These are phyloP conservation scores for Axea sp. DNA, from an alignment of 2,888 invertebrate species.

Conservation along the genomic window DNA sequence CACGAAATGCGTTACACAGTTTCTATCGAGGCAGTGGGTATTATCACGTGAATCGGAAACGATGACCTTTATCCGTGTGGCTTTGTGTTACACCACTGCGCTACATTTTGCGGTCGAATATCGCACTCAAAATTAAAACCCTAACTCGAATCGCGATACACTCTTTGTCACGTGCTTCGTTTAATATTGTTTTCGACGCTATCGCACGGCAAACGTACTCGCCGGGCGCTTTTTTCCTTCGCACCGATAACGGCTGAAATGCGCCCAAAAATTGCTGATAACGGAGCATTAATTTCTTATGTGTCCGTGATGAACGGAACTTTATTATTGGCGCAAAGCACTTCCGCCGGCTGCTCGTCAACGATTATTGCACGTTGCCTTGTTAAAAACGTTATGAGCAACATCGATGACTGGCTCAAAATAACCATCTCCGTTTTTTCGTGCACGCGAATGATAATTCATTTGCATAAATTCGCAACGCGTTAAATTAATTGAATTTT, in stretches of 20 bases:
- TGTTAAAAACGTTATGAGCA: too few relatives aligned
- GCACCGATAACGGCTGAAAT: neutral
- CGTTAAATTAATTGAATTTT: too few relatives aligned
- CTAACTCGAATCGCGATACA: slow-evolving; percentile 39
- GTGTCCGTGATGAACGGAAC: too few relatives aligned
- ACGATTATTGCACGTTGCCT: too few relatives aligned
- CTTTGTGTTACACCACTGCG: slow-evolving; percentile 58
- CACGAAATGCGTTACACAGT: slow-evolving; percentile 60
- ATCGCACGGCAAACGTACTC: slow-evolving; percentile 6
- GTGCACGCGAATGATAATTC: too few relatives aligned
- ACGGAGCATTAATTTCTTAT: neutral
- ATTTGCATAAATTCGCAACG: too few relatives aligned
- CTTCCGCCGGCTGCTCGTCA: too few relatives aligned
- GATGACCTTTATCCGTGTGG: slow-evolving; percentile 58
- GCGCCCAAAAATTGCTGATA: neutral
- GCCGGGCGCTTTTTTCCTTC: neutral
- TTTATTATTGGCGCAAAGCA: too few relatives aligned
- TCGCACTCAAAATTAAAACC: slow-evolving; percentile 53
- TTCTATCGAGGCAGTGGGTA: slow-evolving; percentile 52
- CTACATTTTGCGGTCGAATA: slow-evolving; percentile 52
- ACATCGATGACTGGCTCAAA: too few relatives aligned
- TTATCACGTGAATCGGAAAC: slow-evolving; percentile 61
- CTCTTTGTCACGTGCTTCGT: slow-evolving; percentile 29
- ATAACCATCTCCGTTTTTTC: too few relatives aligned
- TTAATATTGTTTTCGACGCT: slow-evolving; percentile 11